phyloP scores from a whole-genome alignment of 2,888 invertebrate species.

The Ormyrus rosae region DNA sequence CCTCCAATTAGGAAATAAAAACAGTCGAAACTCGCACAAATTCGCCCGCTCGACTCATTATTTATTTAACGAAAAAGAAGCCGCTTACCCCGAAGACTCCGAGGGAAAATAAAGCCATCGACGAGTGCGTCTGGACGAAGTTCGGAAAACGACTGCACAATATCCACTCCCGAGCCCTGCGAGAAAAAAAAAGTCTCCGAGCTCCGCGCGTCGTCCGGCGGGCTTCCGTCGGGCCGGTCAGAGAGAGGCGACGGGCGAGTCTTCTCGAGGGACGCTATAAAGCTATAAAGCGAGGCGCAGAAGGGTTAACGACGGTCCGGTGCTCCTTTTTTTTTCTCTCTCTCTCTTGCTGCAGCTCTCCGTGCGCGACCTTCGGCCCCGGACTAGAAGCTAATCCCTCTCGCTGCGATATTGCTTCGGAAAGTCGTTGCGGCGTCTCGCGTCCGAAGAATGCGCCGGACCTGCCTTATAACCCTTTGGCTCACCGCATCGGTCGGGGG shows the following conservation, averaged over 20 bases:
- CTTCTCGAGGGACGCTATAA: conserved; percentile 61
- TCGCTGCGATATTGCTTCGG: conserved; percentile 40
- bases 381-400: conserved; percentile 24
- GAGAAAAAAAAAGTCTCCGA: background rate
- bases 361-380: conserved; percentile 49
- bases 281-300: conserved; percentile 67
- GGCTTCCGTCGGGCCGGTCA: conserved; percentile 5
- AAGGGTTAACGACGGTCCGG: conserved; percentile 63
- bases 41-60: no score
- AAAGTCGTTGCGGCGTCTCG: conserved; percentile 41
- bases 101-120: no score
- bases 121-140: no score
- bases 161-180: background rate
- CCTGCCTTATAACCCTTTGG: conserved; percentile 54
- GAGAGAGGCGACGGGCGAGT: conserved; percentile 9
- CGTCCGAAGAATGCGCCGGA: conserved; percentile 12
- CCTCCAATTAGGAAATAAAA: no score
- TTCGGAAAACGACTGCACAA: no score
- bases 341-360: conserved; percentile 38
- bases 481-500: conserved; percentile 40
- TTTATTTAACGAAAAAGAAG: no score
- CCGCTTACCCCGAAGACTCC: no score
- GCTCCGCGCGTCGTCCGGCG: background rate
- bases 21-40: no score
- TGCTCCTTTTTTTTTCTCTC: background rate